Evolutionary conservation across 2,888 invertebrate genomes (phyloP), one percentile per base, ranked within the genome.

Genomic region (Candidula unifasciata): DNA sequence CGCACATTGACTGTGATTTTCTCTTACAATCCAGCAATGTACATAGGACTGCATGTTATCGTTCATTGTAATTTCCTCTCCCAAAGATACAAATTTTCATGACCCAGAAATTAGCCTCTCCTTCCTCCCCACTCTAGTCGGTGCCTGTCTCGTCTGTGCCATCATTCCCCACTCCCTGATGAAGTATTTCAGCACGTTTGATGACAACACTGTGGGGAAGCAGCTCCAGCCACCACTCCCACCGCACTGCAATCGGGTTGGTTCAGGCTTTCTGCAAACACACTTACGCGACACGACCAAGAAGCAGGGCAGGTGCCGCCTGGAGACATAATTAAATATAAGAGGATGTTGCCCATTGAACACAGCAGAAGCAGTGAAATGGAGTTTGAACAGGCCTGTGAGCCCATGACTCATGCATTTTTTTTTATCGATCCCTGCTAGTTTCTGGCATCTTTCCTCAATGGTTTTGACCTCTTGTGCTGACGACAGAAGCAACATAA

Each of bases 291-390:
- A 52, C 44, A 16, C 0, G 52, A 68, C 66, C 71, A 81, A 81
- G 80, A 81, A 57, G 71, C 71, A 18, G 27, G 68, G 80, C 80
- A 81, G 80, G 80, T 81, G 80, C 71, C 71, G 66, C 57, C 33
- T 52, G 13, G 35, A 54, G 57, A 52, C 57, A 73, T 81, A 81
- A 81, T 81, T 69, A 73, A 81, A 81, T 81, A 71, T 71, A 54
- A 71, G 57, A 81, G 71, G 57, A 21, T 44, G 57, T 60, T 57
- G 30, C 52, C 24, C 80, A 81, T 6, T 52, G 69, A 80, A 21
- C 80, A 66, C 52, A 44, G 79, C 33, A 21, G 27, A 33, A 57
- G 33, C 54, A 73, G 44, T 35, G 24, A 73, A 73, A 44, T 73
- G 73, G 73, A 73, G 73, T 73, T 73, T 73, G 44, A 73, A 52